Base-by-base conservation (phyloP, 2,797 vertebrate genomes). In the Dicrostonyx torquatus region DNA sequence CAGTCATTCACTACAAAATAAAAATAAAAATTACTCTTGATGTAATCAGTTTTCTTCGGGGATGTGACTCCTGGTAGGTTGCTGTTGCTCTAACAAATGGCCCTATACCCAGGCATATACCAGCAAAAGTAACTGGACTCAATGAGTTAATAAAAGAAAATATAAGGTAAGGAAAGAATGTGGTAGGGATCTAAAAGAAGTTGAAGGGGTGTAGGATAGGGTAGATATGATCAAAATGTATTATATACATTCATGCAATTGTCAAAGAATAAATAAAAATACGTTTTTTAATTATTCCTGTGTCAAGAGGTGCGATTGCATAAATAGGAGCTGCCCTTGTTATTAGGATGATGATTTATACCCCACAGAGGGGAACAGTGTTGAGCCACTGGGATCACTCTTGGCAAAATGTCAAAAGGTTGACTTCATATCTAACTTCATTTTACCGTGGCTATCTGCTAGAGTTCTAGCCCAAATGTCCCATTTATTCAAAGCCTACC, bases 381-480 rank as follows among this genome's bases (percentile, higher is more conserved):
- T 91, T 40, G 43, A 34, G 31, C 24, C 20, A 6, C 8, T 53
- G 24, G n/a, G 75, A 12, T 91, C 72, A 92, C 40, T 50, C 66
- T 85, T 40, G 45, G 37, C 77, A 93, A 85, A 95, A 87, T 50
- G 31, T 72, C 68, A 75, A 96, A 86, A 88, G 40, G 62, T 88
- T 76, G 76, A n/a, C 50, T 94, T 87, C 40, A 62, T 14, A 90
- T 94, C 62, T 45, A 45, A 79, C 64, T 40, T 68, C 43, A 48
- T 31, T 29, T 76, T 80, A 53, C 78, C 20, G 78, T 92, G 53
- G 10, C 12, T 91, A 34, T n/a, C 34, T 45, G 31, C 53, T 48
- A 50, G 20, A 29, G 14, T 40, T 77, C 78, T 62, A 24, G 43
- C 17, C 40, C 70, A n/a, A 64, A 48, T 93, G 64, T 11, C 58